Base-by-base conservation (phyloP, 2,797 vertebrate species). In the Phoebastria nigripes region DNA sequence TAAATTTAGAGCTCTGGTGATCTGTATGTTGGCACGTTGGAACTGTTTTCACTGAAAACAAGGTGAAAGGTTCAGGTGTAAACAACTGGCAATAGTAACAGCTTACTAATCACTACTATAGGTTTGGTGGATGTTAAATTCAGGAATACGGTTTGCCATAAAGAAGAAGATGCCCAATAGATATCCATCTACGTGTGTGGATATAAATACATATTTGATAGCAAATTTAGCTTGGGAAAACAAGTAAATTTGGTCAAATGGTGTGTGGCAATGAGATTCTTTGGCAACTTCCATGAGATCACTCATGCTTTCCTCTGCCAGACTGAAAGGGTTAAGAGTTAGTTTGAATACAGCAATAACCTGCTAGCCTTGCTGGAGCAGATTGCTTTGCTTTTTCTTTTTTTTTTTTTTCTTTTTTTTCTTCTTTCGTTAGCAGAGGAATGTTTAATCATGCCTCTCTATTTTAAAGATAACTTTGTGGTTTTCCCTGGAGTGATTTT, bases 21-120 rank as follows among this genome's bases (percentile, higher is more conserved):
- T 31, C 8, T 51, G 28, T 8, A 16, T 0, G 0, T 54, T 24
- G 44, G 33, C 8, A 7, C 0, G 0, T 18, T 63, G 7, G 62
- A 79, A 35, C 5, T 9, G 54, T 69, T 51, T 25, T 33, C 69
- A 13, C 62, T 41, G 70, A 33, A 72, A 88, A 24, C 26, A 31
- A 81, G 19, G 28, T 25, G 55, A 56, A 87, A 72, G 26, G 13
- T 7, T 78, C 35, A 29, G 19, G 31, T n/a, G 19, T 35, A 82
- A 81, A 44, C n/a, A 85, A 22, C 3, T 44, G 52, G 28, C n/a
- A 29, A 20, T 29, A 55, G 26, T 13, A 13, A 8, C 8, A 59
- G 42, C 51, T 88, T 51, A 20, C 11, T 94, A 17, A 49, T 52
- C 26, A 2, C 20, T 61, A 3, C 24, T 61, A 0, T 17, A 14